Evolutionary conservation across 1,140 invertebrate species (phyloP), one percentile per base, ranked within the genome.

Genomic region (Adelges cooleyi): DNA sequence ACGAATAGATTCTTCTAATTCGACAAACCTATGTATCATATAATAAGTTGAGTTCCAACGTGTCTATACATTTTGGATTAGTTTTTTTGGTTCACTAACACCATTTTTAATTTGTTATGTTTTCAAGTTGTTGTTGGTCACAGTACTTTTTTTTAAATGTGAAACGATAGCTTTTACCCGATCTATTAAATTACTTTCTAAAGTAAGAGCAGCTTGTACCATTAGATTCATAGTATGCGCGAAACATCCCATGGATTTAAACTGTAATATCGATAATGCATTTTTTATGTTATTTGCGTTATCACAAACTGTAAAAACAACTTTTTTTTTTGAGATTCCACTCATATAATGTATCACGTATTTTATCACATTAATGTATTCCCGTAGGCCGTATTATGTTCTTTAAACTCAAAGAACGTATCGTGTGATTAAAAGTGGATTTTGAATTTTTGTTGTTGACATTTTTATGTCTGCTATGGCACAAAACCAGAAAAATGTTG

Each of bases 11-110:
- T 52, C 27, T 1, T 36, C 27, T 2, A 52, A 51, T 17, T 52
- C 27, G 13, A 52, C 50, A 52, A 52, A 52, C 29, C 50, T 25
- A 18, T 52, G 25, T 18, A 52, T 11, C 50, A 52, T 51, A 51
- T 29, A 51, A 29, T 27, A 51, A 18, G 27, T 52, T 2, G 50
- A 52, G 1, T 52, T 52, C 50, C 50, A 36, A 0, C 27, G n/a
- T 18, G 27, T 20, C 11, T 13, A 11, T 10, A 33, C 8, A 1
- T 52, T 6, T 52, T 33, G 27, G 1, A 33, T 0, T 11, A 52
- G 8, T 13, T 52, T 52, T 5, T 20, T 52, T 0, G 25, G 27
- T 11, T 6, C 17, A 13, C 33, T 33, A 11, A 20, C 18, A 15
- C 25, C 9, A 52, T 52, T 52, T 4, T 18, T 52, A 3, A 10